These are phyloP conservation scores for Ascidia mentula DNA, from an alignment of 23 tunicate species.

Conservation along the genomic window DNA sequence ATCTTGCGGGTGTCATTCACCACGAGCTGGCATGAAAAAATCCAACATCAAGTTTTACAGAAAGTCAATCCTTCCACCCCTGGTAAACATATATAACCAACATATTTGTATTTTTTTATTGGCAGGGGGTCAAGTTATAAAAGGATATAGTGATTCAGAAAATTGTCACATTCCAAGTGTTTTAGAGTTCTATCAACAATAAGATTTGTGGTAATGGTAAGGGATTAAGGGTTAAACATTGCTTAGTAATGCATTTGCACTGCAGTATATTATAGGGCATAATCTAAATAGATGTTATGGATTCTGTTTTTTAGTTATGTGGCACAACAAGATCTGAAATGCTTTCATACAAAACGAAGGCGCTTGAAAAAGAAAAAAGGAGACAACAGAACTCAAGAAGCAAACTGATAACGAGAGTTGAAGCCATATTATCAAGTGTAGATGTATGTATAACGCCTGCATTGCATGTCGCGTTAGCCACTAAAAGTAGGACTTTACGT, in stretches of 20 bases:
- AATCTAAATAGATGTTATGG: no score
- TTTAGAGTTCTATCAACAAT: no score
- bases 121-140: not conserved
- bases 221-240: no score
- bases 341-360: slow-evolving; percentile 48
- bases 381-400: slow-evolving; percentile 27
- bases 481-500: not conserved
- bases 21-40: slow-evolving; percentile 9
- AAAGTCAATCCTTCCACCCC: slow-evolving; percentile 64
- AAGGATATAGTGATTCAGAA: no score
- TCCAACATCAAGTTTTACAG: slow-evolving; percentile 53
- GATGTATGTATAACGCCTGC: slow-evolving; percentile 19
- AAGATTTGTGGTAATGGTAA: no score
- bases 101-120: not conserved
- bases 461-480: not conserved
- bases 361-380: slow-evolving; percentile 63
- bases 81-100: slow-evolving; percentile 27
- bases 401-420: slow-evolving; percentile 52
- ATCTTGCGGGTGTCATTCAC: slow-evolving; percentile 80
- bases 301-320: slow-evolving; percentile 44
- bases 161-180: no score
- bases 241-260: no score
- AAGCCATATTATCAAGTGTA: slow-evolving; percentile 61
- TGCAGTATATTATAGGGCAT: no score
- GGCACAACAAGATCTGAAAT: slow-evolving; percentile 58